Percentiles rank a stretch among this genome's conserved stretches.
Conservation (phyloP, 2,113 vertebrate species). For the Setophaga petechia region DNA sequence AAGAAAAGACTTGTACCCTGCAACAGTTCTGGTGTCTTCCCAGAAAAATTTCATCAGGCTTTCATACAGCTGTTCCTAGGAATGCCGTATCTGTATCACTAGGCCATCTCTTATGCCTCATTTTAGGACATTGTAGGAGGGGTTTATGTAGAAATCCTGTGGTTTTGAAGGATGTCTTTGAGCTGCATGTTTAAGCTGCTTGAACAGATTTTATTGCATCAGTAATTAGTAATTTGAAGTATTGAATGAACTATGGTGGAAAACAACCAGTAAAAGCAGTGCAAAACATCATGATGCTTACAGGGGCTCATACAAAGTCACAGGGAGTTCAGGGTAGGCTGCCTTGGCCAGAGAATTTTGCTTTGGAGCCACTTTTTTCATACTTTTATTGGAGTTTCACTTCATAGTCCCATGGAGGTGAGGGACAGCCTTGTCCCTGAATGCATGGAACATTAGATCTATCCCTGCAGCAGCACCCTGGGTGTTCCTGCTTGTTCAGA, state of each 20-base stretch:
- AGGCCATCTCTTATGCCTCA: neutral
- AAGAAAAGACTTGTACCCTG: neutral
- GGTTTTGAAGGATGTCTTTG: neutral
- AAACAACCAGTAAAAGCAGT: neutral
- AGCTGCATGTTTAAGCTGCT: neutral
- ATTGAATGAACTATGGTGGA: neutral
- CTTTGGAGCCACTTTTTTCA: neutral
- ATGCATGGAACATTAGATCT: accelerated
- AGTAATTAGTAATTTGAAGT: neutral
- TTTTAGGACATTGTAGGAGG: neutral
- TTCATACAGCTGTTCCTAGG: neutral
- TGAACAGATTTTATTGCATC: neutral
- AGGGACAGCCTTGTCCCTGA: neutral
- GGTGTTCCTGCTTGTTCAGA: neutral
- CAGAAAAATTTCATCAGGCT: neutral
- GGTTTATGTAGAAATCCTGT: neutral
- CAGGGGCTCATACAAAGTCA: neutral
- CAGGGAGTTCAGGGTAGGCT: neutral
- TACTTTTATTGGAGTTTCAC: neutral
- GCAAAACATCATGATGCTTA: neutral
- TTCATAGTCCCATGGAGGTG: accelerated
- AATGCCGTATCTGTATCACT: neutral
- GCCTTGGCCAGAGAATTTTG: neutral
- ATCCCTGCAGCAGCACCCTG: neutral
- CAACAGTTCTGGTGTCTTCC: neutral